phyloP scores from a whole-genome alignment of 2,888 invertebrate species.

The Agrypnus murinus region DNA sequence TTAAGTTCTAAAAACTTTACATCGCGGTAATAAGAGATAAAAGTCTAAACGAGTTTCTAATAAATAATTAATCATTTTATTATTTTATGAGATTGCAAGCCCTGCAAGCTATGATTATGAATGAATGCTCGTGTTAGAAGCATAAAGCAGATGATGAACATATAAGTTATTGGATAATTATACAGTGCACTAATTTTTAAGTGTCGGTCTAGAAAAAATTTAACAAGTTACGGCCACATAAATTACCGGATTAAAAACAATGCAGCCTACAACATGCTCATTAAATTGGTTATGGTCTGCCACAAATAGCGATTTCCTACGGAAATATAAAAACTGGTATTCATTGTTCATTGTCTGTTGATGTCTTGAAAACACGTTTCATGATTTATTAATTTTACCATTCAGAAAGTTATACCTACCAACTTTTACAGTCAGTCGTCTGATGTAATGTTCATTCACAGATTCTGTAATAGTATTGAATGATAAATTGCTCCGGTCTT shows the following conservation, averaged over 20 bases:
- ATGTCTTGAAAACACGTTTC: conserved; percentile 21
- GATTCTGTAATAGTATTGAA: conserved; percentile 3
- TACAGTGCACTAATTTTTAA: conserved; percentile 10
- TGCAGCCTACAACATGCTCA: conserved; percentile 19
- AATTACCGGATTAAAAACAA: conserved; percentile 25
- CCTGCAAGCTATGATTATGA: too few species aligned
- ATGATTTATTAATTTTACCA: conserved; percentile 29
- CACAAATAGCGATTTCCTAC: conserved; percentile 29
- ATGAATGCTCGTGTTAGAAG: too few species aligned
- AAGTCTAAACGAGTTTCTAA: too few species aligned
- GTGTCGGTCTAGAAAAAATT: conserved; percentile 14
- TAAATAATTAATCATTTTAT: too few species aligned
- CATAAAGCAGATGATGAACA: too few species aligned
- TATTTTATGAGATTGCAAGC: too few species aligned
- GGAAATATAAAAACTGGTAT: conserved; percentile 32
- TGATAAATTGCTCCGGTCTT: conserved; percentile 17
- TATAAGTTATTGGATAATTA: conserved; percentile 17
- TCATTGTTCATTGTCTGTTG: conserved; percentile 25
- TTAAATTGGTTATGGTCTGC: conserved; percentile 18
- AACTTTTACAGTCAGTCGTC: neutral
- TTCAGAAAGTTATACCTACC: conserved; percentile 7
- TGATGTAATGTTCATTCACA: conserved; percentile 15
- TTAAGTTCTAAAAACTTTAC: too few species aligned
- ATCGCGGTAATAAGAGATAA: too few species aligned
- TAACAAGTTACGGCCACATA: conserved; percentile 13